phyloP scores from a whole-genome alignment of 2,113 vertebrate genomes.

The Siniperca knerii region DNA sequence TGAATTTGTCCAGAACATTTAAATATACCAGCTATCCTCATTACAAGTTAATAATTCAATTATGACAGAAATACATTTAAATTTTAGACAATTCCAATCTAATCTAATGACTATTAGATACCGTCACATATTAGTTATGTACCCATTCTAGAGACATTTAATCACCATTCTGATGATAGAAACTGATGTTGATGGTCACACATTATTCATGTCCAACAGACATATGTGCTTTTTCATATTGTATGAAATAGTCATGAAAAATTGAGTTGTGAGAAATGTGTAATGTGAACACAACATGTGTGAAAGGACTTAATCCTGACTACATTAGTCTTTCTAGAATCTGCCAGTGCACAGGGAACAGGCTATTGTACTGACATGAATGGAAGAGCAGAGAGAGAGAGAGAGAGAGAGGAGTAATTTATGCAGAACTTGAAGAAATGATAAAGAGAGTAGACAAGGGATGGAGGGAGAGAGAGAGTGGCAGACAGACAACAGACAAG shows the following conservation, averaged over 20 bases:
- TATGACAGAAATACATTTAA: background rate
- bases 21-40: background rate
- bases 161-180: background rate
- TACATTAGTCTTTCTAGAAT: conserved; percentile 71
- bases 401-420: conserved; percentile 59
- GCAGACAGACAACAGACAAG: conserved; percentile 62
- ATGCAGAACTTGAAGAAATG: conserved; percentile 71
- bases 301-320: conserved; percentile 75
- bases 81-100: background rate
- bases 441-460: conserved; percentile 43
- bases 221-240: conserved; percentile 1
- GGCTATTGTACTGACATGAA: conserved; percentile 74
- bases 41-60: background rate
- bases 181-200: background rate
- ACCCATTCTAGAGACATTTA: background rate
- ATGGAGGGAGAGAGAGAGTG: conserved; percentile 18
- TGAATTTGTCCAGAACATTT: background rate
- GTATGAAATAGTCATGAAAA: conserved; percentile 31
- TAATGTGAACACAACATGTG: conserved; percentile 59
- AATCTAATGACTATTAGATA: background rate
- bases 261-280: conserved; percentile 54
- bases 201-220: conserved; percentile 10
- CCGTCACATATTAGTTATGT: background rate
- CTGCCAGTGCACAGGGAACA: conserved; percentile 57
- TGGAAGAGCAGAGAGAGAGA: conserved; percentile 56